phyloP scores from a whole-genome alignment of 2,888 invertebrate species.

The Drosophila cognata region DNA sequence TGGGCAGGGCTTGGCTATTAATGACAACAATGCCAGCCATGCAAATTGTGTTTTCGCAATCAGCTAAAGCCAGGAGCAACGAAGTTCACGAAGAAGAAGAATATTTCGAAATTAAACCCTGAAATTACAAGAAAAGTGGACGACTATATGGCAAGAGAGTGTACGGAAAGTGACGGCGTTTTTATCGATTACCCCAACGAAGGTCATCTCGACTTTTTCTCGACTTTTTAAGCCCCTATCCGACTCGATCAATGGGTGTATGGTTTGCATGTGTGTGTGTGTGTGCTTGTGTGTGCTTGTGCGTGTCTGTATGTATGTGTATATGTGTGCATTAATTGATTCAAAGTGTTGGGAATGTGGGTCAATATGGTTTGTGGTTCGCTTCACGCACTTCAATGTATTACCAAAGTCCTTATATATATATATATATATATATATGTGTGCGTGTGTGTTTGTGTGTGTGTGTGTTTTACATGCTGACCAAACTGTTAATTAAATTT shows the following conservation, averaged over 20 bases:
- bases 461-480: conserved; percentile 30
- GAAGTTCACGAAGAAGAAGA: conserved; percentile 6
- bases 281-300: too few species aligned
- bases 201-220: conserved; percentile 36
- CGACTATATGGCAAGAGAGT: conserved; percentile 6
- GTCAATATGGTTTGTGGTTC: conserved; percentile 44
- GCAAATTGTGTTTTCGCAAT: conserved; percentile 50
- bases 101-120: conserved; percentile 59
- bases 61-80: conserved; percentile 29
- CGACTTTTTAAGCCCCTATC: not conserved
- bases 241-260: conserved; percentile 1
- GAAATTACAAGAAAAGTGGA: conserved; percentile 44
- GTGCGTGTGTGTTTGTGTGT: not conserved
- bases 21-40: conserved; percentile 53
- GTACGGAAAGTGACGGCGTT: not conserved
- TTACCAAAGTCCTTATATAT: not conserved
- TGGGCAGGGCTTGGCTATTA: conserved; percentile 66
- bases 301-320: not conserved
- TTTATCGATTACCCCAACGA: conserved; percentile 46
- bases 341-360: conserved; percentile 45
- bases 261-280: not conserved
- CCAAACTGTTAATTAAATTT: conserved; percentile 67
- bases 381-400: conserved; percentile 26
- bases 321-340: conserved; percentile 38
- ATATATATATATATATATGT: not conserved